Evolutionary conservation across 1,140 invertebrate genomes (phyloP), one percentile per base, ranked within the genome.

Genomic region (Helicoverpa zea): DNA sequence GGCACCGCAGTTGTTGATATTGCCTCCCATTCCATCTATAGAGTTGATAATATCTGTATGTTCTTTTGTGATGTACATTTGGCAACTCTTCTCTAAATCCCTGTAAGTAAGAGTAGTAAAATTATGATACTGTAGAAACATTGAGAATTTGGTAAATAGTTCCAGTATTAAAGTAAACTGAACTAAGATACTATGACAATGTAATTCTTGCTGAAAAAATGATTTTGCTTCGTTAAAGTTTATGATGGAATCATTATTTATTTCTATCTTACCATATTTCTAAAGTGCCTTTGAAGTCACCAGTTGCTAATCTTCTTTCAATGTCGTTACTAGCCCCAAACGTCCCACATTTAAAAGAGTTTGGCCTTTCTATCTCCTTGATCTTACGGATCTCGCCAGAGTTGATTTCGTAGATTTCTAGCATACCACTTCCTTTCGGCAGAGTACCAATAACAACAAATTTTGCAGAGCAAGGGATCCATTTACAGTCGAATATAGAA

Each of bases 391-490:
- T 88, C 87, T 98, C 96, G 14, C 97, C 97, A 49, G 96, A 96
- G 16, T 96, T 96, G 29, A 99, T 95, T 95, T 98, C 97, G 91
- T 97, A 99, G n/a, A 99, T 96, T 95, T 99, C 97, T 83, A 99
- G 94, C 16, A 98, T 96, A 0, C 99, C 99, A 51, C 97, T 97
- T 68, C 98, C 98, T 88, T 97, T 97, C 1, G 98, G 97, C 90
- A 97, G 96, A 61, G 97, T 97, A n/a, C 98, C 99, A 52, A 99
- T 95, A 35, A 97, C 96, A 76, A 99, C 97, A 93, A 99, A 98
- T 94, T 99, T 99, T 0, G 98, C 97, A 11, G 98, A 98, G 85
- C 97, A 97, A 1, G 98, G 98, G 87, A 99, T 97, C 99, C 98
- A 99, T 95, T 98, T 98, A n/a, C 97, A 96, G 89, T 99, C 98